Evolutionary conservation across 2,797 vertebrate species (phyloP).

Genomic region (Sebastes elongatus): DNA sequence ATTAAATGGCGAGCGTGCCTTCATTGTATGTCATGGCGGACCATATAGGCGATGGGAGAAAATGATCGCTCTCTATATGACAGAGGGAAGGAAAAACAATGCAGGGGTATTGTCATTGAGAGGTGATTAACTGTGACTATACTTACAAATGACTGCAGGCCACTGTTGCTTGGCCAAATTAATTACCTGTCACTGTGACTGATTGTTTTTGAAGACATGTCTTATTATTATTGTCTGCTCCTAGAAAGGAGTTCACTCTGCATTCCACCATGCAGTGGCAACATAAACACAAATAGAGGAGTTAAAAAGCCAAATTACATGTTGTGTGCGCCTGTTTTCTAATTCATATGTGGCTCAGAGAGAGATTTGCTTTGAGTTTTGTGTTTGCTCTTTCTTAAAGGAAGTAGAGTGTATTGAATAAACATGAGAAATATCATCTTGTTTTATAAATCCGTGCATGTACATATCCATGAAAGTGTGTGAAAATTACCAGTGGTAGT

Average conservation of each 20-base stretch:
- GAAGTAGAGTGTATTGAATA: not conserved
- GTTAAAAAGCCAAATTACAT: conserved; percentile 22
- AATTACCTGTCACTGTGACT: conserved; percentile 81
- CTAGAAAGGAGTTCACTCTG: conserved; percentile 4
- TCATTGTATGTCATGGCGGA: conserved; percentile 29
- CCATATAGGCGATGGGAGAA: conserved; percentile 25
- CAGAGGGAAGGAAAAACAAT: conserved; percentile 50
- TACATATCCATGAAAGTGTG: not conserved
- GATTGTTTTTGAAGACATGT: conserved; percentile 74
- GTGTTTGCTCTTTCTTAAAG: not conserved
- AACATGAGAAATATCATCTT: not conserved
- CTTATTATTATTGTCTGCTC: conserved; percentile 44
- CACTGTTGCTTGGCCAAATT: conserved; percentile 70
- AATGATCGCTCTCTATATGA: conserved; percentile 56
- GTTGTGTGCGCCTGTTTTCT: not conserved
- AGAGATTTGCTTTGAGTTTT: not conserved
- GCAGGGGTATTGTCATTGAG: conserved; percentile 66
- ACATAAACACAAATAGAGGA: conserved; percentile 19
- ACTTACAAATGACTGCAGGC: conserved; percentile 70
- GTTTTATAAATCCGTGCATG: not conserved
- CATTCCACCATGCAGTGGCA: conserved; percentile 1
- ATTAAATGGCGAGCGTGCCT: conserved; percentile 50
- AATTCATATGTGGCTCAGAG: not conserved
- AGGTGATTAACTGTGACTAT: conserved; percentile 77
- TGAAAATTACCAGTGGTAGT: not conserved